Evolutionary conservation across 1,140 invertebrate genomes (phyloP), one percentile per base, ranked within the genome.

Genomic region (Drosophila rufa): DNA sequence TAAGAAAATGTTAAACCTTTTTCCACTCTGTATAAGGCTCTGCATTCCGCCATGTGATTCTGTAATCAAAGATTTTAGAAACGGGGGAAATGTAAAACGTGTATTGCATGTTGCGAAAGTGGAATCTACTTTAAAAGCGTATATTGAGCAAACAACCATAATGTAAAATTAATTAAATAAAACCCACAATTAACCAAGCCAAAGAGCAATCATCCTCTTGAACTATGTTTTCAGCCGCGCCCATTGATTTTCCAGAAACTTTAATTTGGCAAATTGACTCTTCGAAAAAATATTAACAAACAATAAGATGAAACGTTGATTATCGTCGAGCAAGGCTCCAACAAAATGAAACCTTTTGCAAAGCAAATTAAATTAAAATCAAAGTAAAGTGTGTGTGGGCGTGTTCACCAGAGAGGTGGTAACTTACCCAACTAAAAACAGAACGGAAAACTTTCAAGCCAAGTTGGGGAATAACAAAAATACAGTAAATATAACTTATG

Each of bases 331-430:
- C 15, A 61, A 19, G 46, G 48, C 48, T 53, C 47, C 25, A 30
- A 43, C 50, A 55, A 74, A 75, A 68, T 70, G 56, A 47, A 82
- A 82, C 79, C 45, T 79, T 83, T 64, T 64, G 42, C 47, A 46
- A 48, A 17, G 50, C 65, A 84, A 80, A 80, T 84, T 80, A 58
- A 84, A 78, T 84, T 80, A 80, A 85, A 85, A 71, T 73, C 59
- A 65, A 66, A 66, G 46, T 43, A 74, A 73, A 78, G 60, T 65
- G 59, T 33, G 14, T 27, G 46, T 56, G 58, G 43, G 51, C 25
- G 42, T 58, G n/a, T 47, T 46, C 25, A 46, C 30, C 15, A 19
- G 69, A 43, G 55, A 62, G 58, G 62, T 77, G 78, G 66, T 40
- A 71, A 48, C 61, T 80, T 30, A 46, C 11, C 30, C 42, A 77